A percentile compares a stretch with the other conserved stretches of the same genome.
Evolutionary conservation across 2,888 invertebrate genomes (phyloP).

Genomic region (Eupithecia subumbrata): DNA sequence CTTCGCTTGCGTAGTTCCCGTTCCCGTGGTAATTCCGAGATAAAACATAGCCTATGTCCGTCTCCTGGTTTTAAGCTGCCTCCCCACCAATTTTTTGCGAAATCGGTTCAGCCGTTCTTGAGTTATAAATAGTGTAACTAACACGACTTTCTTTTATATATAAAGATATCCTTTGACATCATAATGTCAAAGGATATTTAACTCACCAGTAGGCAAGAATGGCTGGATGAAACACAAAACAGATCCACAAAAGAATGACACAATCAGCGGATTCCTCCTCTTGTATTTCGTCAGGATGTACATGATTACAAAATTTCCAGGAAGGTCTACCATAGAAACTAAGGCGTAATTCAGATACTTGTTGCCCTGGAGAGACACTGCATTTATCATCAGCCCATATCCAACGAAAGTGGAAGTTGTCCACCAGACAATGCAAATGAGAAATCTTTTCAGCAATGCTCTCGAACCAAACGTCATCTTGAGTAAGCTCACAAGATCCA

Average conservation of each 20-base stretch:
- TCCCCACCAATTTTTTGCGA: too few species aligned
- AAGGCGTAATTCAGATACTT: constrained; percentile 90
- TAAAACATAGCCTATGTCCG: too few species aligned
- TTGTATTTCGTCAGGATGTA: constrained; percentile 82
- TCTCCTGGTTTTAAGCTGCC: too few species aligned
- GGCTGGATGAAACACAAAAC: constrained; percentile 84
- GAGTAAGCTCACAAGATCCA: constrained; percentile 55
- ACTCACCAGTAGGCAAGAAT: constrained; percentile 82
- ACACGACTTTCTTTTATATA: too few species aligned
- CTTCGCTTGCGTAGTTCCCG: too few species aligned
- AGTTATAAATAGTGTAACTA: too few species aligned
- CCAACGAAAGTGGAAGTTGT: constrained; percentile 89
- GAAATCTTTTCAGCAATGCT: constrained; percentile 63
- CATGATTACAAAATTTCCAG: constrained; percentile 82
- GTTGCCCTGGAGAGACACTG: constrained; percentile 89
- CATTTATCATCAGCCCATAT: constrained; percentile 90
- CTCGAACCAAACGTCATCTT: constrained; percentile 66
- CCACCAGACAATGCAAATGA: constrained; percentile 75
- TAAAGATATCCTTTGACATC: too few species aligned
- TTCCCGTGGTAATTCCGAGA: too few species aligned
- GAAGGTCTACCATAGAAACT: constrained; percentile 82
- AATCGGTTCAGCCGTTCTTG: too few species aligned
- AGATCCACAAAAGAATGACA: constrained; percentile 82
- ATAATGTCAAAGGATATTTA: neutral
- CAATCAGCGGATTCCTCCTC: constrained; percentile 82